A percentile compares a stretch with the other conserved stretches of the same genome.
Conservation (phyloP, 2,888 invertebrate genomes). For the Catocala sponsa region DNA sequence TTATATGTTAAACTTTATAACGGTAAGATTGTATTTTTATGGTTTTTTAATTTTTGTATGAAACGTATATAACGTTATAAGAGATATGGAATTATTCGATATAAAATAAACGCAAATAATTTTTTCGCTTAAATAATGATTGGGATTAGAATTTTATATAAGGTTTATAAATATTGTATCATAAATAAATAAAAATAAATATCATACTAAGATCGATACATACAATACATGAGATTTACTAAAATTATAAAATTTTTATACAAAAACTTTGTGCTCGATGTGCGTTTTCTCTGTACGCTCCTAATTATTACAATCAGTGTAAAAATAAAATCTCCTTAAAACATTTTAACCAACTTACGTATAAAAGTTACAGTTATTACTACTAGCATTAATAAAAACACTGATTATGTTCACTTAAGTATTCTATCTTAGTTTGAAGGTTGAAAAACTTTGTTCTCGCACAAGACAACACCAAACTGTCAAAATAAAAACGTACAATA, state of each 20-base stretch:
- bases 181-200: conserved; percentile 2
- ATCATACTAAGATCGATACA: conserved; percentile 6
- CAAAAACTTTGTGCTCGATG: conserved; percentile 67
- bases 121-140: not conserved
- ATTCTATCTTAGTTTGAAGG: conserved; percentile 48
- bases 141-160: not conserved
- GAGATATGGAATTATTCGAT: conserved; percentile 53
- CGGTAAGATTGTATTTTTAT: conserved; percentile 13
- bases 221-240: conserved; percentile 5
- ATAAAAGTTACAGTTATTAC: conserved; percentile 70
- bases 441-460: conserved; percentile 58
- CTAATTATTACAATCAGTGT: conserved; percentile 72
- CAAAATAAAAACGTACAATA: conserved; percentile 68
- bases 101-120: conserved; percentile 21
- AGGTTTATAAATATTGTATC: not conserved
- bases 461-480: conserved; percentile 81
- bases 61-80: conserved; percentile 49
- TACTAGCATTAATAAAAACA: conserved; percentile 58
- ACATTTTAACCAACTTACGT: conserved; percentile 74
- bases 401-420: conserved; percentile 53
- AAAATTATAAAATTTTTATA: conserved; percentile 31
- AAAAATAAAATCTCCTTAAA: conserved; percentile 78
- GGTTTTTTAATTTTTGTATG: conserved; percentile 21
- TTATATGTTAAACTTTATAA: conserved; percentile 33
- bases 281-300: conserved; percentile 63